Evolutionary conservation across 2,113 vertebrate genomes (phyloP), one percentile per base, ranked within the genome.

Genomic region (Toxostoma redivivum): DNA sequence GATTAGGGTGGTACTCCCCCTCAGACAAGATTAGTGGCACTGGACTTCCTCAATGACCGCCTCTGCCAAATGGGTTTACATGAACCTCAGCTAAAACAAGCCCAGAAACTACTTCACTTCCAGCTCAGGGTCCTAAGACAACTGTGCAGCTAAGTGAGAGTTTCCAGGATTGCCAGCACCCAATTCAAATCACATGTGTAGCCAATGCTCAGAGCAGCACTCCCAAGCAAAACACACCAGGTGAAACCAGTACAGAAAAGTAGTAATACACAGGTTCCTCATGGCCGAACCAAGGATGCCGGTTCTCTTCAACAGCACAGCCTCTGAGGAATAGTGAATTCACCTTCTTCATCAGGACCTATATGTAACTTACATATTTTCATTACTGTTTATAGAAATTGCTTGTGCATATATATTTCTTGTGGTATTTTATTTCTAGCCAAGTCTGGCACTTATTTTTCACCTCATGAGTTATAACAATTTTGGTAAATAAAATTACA

Each of bases 361-460:
- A 2, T 2, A 3, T 27, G 16, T 53, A 53, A 62, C 9, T 74
- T 81, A 45, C 37, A 10, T 53, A 58, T 74, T 96, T 87, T 78
- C 28, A 61, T 96, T 92, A 61, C 60, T 93, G 47, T 91, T 88
- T 81, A 25, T 18, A 92, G 88, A 64, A 93, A 95, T 83, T 95
- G 79, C 60, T 78, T 94, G 56, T 72, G 35, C 56, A 81, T 64
- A 53, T 14, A 2, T 58, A 76, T 93, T 81, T 94, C 81, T 74
- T 42, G 53, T 48, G 40, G 25, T 53, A 47, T 9, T 60, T 88
- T 93, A 65, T 96, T 58, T 94, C 85, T 92, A 94, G 93, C 67
- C 14, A 18, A 71, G 45, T 42, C 67, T 93, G 72, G 74, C 40
- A 62, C 24, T 78, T 90, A 81, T 94, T 96, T 88, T 88, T 74